A percentile compares a stretch with the other conserved stretches of the same genome.
These are phyloP conservation scores for Orthosia gothica DNA, from an alignment of 2,888 invertebrate genomes.

Conservation along the genomic window DNA sequence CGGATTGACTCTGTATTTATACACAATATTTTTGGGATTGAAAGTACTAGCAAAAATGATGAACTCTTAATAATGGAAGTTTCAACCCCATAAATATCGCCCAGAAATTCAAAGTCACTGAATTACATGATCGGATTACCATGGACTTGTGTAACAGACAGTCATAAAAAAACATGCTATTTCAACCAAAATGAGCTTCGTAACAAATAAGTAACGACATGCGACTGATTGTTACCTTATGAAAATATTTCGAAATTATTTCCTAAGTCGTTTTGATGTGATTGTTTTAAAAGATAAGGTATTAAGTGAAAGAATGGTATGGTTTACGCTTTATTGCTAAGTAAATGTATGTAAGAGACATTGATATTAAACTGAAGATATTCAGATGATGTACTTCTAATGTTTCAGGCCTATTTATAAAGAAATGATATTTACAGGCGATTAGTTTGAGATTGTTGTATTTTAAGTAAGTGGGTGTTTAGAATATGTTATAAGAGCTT, in stretches of 20 bases:
- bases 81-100: not conserved
- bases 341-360: slow-evolving; percentile 54
- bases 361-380: slow-evolving; percentile 41
- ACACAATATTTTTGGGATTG: not conserved
- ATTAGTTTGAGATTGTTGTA: slow-evolving; percentile 18
- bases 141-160: slow-evolving; percentile 49
- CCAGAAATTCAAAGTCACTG: not conserved
- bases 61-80: not conserved
- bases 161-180: slow-evolving; percentile 38
- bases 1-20: not conserved
- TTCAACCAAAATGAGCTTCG: slow-evolving; percentile 75
- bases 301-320: slow-evolving; percentile 60
- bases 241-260: slow-evolving; percentile 68
- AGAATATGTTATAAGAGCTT: slow-evolving; percentile 25
- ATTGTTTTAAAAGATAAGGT: slow-evolving; percentile 66
- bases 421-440: slow-evolving; percentile 32
- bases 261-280: slow-evolving; percentile 68
- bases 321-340: slow-evolving; percentile 69
- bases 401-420: slow-evolving; percentile 57
- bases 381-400: slow-evolving; percentile 49
- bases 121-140: not conserved
- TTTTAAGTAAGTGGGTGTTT: slow-evolving; percentile 17
- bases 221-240: slow-evolving; percentile 80
- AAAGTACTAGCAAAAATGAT: not conserved
- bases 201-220: slow-evolving; percentile 73